Evolutionary conservation across 2,888 invertebrate species (phyloP), one percentile per base, ranked within the genome.

Genomic region (Glyphotaelius pellucidus): DNA sequence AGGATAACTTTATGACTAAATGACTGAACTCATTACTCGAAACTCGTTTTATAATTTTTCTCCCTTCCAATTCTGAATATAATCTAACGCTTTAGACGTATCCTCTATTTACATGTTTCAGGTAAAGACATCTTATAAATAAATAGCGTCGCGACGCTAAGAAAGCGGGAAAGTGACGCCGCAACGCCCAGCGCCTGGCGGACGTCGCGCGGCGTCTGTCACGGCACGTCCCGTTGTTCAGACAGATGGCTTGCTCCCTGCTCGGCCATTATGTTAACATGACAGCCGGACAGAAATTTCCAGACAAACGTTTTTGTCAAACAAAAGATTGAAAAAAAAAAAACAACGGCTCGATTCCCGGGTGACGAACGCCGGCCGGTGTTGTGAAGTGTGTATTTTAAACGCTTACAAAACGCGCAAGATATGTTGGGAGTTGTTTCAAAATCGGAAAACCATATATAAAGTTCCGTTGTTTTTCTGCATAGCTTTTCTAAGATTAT

Each of bases 231-330:
- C 90, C 81, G 89, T 89, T 90, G 90, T 92, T 91, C 52, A 90
- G 92, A 92, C 92, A 92, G 89, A 91, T 92, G 90, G 92, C 91
- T 93, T 90, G 92, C 91, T 92, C 92, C 90, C 92, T 90, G 92
- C 91, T 92, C 92, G 90, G 89, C 92, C 92, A 92, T 93, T 93
- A 93, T 93, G 93, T 93, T 93, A 93, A 93, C 93, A 93, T 91
- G 93, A 93, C 93, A 93, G 91, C 87, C 90, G 91, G 93, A 93
- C 93, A 93, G 92, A 92, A 92, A 92, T 92, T 90, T 86, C 80
- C 38, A 80, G 90, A 85, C 90, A 90, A 86, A 32, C 86, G 86
- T 86, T 90, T 90, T 80, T 67, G 90, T 80, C 42, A 38, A 90
- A 90, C 90, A 90, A 90, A 90, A 90, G 86, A 79, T 89, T 80